Evolutionary conservation across 2,797 vertebrate genomes (phyloP).

Genomic region (Pantherophis alleghaniensis): DNA sequence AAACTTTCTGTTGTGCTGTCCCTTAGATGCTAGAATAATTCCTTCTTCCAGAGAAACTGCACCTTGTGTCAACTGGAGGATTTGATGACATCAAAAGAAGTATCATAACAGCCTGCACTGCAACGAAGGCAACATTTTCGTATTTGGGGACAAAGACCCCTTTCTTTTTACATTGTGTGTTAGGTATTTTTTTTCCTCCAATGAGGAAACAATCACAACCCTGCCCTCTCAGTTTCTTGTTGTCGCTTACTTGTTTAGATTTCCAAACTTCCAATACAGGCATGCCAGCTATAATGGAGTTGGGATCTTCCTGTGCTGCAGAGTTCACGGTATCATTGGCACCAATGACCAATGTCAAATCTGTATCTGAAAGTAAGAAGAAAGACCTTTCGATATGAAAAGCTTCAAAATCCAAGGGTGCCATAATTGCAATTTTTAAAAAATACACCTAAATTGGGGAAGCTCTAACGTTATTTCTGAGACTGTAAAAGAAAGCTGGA

Average conservation of each 20-base stretch:
- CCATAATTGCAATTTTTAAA: neutral
- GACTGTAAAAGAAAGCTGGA: neutral
- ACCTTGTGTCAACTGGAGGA: neutral
- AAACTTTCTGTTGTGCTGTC: neutral
- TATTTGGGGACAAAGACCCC: neutral
- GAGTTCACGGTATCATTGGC: constrained; percentile 81
- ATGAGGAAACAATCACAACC: neutral
- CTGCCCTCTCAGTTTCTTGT: neutral
- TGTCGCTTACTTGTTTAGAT: constrained; percentile 71
- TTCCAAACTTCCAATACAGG: constrained; percentile 77
- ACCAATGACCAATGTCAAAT: constrained; percentile 74
- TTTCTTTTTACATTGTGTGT: neutral
- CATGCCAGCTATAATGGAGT: constrained; percentile 76
- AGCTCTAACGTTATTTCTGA: neutral
- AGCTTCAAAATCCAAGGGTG: neutral
- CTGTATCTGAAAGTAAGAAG: constrained; percentile 70
- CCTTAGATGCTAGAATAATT: neutral
- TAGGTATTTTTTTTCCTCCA: neutral
- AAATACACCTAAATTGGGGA: too few relatives aligned
- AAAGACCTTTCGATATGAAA: constrained; percentile 41
- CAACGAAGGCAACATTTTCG: neutral
- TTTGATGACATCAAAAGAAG: neutral
- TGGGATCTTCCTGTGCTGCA: constrained; percentile 78
- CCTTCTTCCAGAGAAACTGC: neutral
- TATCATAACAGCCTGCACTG: neutral